Evolutionary conservation across 1,140 invertebrate species (phyloP), one percentile per base, ranked within the genome.

Genomic region (Pogonus chalceus): DNA sequence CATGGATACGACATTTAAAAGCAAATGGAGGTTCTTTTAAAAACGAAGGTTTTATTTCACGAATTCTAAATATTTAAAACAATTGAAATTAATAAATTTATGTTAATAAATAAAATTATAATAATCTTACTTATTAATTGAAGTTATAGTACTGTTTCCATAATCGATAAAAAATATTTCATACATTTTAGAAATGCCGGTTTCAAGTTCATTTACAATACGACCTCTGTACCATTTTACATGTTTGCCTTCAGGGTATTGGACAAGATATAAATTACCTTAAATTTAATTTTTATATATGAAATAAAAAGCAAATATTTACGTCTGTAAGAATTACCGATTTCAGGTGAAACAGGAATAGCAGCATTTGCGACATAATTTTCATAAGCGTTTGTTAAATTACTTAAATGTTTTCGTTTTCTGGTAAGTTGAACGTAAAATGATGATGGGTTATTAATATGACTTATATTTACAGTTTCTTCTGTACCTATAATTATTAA

Each of bases 191-290:
- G 10, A n/a, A 46, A 14, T 1, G 20, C 35, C 20, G 12, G 26
- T 23, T 51, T 23, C 10, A 12, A n/a, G 2, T 39, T 20, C n/a
- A 39, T 39, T 21, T 23, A 43, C 22, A 55, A 10, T 39, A 31
- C 37, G 53, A 35, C 39, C 37, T 35, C 54, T n/a, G 23, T 16
- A 43, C 48, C 54, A 46, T 39, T 51, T 16, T 35, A 31, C 9
- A 20, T 31, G n/a, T 51, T 35, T 50, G 2, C 14, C 24, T n/a
- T 46, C 18, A 3, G 7, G 1, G 31, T n/a, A 54, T 26, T 54
- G 48, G 2, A 50, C 53, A 7, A 54, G 10, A 23, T 54, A 54
- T 9, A 22, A 7, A 35, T 49, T 23, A 54, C n/a, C 53, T 54
- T 16, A 18, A 54, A 26, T 24, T 47, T 39, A 39, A 21, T 21